phyloP scores from a whole-genome alignment of 92 coral and sea anemone species.

The Bergia sp. region DNA sequence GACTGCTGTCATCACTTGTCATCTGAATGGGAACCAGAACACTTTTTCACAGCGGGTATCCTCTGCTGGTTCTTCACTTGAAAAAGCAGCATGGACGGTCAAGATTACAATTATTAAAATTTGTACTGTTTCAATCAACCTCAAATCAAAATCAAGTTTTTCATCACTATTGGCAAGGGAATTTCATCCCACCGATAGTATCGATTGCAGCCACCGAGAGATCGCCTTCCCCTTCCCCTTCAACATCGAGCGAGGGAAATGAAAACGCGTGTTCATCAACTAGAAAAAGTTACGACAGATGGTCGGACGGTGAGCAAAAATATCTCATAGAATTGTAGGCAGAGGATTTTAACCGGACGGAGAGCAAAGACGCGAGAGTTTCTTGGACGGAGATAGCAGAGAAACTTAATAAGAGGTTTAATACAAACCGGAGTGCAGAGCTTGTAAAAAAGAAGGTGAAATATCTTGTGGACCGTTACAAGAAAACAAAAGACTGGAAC shows the following conservation, averaged over 20 bases:
- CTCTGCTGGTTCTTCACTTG: background rate
- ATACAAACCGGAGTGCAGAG: background rate
- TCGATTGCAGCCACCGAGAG: constrained; percentile 6
- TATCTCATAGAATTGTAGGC: too few relatives aligned
- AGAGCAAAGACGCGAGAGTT: too few relatives aligned
- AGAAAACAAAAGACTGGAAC: background rate
- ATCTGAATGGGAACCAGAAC: constrained; percentile 15
- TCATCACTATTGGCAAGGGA: constrained; percentile 2
- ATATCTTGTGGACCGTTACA: background rate
- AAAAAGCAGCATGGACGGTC: constrained; percentile 1
- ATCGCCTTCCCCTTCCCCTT: background rate
- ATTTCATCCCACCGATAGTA: constrained; percentile 5
- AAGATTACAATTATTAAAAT: background rate
- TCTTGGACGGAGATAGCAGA: too few relatives aligned
- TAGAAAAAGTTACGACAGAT: background rate
- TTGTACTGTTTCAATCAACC: constrained; percentile 9
- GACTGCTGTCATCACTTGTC: constrained; percentile 29
- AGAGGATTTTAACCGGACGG: too few relatives aligned
- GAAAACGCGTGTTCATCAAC: constrained; percentile 15
- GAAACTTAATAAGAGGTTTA: background rate
- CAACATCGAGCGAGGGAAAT: constrained; percentile 16
- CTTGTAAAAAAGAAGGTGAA: background rate
- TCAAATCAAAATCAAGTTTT: background rate
- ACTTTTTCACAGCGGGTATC: constrained; percentile 31
- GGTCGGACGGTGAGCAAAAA: too few relatives aligned